Percentiles rank a stretch among this genome's conserved stretches.
Conservation (phyloP, 1,140 invertebrate genomes). For the Dufourea novaeangliae region DNA sequence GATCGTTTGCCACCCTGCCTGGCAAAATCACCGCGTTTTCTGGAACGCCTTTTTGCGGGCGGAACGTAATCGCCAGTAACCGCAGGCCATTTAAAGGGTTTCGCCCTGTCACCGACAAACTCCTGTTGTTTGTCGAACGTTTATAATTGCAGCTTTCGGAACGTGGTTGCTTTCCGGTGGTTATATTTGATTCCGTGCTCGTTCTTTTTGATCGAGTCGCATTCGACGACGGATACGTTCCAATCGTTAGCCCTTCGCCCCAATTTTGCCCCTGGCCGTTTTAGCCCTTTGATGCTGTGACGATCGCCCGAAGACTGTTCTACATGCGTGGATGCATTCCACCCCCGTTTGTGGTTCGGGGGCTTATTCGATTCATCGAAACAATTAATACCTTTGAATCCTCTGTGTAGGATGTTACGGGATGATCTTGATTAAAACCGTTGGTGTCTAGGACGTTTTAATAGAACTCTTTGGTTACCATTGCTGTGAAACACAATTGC, state of each 20-base stretch:
- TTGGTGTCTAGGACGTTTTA: too few relatives aligned
- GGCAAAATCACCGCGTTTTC: too few relatives aligned
- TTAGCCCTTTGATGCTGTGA: slow-evolving; percentile 6
- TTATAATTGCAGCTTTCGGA: slow-evolving; percentile 20
- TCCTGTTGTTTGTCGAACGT: not conserved
- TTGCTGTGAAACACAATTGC: too few relatives aligned
- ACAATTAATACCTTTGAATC: not conserved
- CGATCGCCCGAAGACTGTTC: not conserved
- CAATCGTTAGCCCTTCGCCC: not conserved
- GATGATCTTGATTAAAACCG: not conserved
- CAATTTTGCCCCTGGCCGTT: not conserved
- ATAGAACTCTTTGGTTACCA: too few relatives aligned
- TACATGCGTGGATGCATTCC: not conserved
- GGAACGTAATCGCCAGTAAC: too few relatives aligned
- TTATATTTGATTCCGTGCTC: not conserved
- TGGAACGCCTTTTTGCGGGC: not conserved
- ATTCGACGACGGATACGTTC: not conserved
- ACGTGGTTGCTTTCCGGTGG: not conserved
- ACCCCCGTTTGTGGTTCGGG: not conserved
- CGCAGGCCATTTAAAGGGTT: not conserved
- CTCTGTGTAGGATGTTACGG: not conserved
- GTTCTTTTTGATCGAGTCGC: not conserved
- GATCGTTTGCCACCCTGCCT: too few relatives aligned
- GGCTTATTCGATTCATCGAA: not conserved
- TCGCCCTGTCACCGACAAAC: not conserved